Base-by-base conservation (phyloP, 2,888 invertebrate genomes). In the Dicyrtomina minuta region DNA sequence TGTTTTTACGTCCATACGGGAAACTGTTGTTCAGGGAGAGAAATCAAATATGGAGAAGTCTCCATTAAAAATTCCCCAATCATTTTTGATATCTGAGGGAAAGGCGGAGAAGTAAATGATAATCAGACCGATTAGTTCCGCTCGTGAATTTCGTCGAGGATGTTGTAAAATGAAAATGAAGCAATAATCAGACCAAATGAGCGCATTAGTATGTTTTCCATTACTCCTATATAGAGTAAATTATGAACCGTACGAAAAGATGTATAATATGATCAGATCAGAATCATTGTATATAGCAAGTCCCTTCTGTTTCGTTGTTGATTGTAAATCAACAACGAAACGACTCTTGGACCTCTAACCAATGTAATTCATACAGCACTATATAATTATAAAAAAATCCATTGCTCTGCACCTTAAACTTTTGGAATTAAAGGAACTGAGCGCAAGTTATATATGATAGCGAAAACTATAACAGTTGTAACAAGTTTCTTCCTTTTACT, bases 81-180 rank as follows among this genome's bases (percentile, higher is more conserved):
- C 24, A 22, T 22, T 13, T 22, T 13, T 39, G 41, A 17, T 39
- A 13, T 58, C 33, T 58, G 58, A 61, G 53, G 46, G 70, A 27
- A 33, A 74, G 74, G 76, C 73, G 73, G 74, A 70, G 72, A 74
- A 73, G 72, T 71, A 73, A 76, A 74, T 73, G 74, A 75, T 72
- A 76, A 72, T 72, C 51, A 68, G 72, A 74, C 66, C 76, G 73
- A 77, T 77, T 74, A 77, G 76, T 77, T 77, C 76, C 76, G 73
- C 76, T 77, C 73, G 72, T 72, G 74, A 74, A 74, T 71, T 74
- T 73, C 70, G 65, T 58, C 51, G 58, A 51, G 56, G 58, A 66
- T 66, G 66, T 66, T 56, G 66, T 56, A 56, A 66, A 65, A 66
- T 65, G 44, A 55, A 66, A 58, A 46, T 46, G 56, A 66, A 66